phyloP scores from a whole-genome alignment of 2,797 vertebrate genomes.

The Mus minutoides region DNA sequence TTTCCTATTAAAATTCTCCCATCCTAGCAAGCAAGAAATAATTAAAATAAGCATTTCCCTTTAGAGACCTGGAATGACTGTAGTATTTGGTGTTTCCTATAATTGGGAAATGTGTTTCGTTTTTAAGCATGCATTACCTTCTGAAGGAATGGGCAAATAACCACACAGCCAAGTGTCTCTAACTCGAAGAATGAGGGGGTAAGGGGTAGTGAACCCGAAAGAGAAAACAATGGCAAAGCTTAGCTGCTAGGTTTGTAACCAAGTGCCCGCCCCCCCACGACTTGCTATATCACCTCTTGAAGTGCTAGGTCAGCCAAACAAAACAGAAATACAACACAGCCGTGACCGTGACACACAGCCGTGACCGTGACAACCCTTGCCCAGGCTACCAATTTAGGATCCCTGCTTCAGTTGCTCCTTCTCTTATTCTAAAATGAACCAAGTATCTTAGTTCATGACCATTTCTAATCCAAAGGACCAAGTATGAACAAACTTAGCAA shows the following conservation, averaged over 20 bases:
- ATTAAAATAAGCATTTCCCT: not conserved
- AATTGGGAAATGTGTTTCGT: not conserved
- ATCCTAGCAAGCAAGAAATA: constrained; percentile 9
- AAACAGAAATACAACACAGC: not conserved
- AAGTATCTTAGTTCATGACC: not conserved
- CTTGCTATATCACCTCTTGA: not conserved
- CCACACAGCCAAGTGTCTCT: not conserved
- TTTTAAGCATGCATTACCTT: not conserved
- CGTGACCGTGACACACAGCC: not conserved
- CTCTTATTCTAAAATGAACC: constrained; percentile 16
- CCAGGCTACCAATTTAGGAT: not conserved
- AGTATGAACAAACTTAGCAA: constrained; percentile 27
- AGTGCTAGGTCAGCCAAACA: not conserved
- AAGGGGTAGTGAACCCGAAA: not conserved
- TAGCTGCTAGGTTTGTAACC: not conserved
- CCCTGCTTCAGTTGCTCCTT: not conserved
- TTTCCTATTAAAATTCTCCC: not conserved
- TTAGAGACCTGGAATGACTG: not conserved
- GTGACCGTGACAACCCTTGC: not conserved
- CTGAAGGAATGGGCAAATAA: not conserved
- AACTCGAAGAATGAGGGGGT: not conserved
- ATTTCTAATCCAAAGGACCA: not conserved
- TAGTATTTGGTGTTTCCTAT: not conserved
- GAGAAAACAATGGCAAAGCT: not conserved
- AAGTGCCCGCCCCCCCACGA: not conserved